These are phyloP conservation scores for Eciton burchellii DNA, from an alignment of 1,140 invertebrate genomes.

Conservation along the genomic window DNA sequence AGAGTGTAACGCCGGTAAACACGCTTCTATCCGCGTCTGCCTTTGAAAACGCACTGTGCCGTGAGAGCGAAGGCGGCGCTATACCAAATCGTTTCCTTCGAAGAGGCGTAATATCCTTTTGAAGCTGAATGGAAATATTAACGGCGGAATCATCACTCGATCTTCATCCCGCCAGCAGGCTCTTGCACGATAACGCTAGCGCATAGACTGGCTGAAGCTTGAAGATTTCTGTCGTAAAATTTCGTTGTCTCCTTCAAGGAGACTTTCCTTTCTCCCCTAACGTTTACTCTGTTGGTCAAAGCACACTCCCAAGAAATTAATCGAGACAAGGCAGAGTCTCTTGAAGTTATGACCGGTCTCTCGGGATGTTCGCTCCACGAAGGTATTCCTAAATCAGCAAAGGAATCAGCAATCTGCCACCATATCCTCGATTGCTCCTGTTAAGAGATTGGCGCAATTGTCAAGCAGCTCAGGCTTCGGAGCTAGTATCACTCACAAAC, in stretches of 20 bases:
- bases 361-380: not conserved
- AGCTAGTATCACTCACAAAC: constrained; percentile 41
- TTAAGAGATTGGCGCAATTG: constrained; percentile 58
- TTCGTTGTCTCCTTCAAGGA: not conserved
- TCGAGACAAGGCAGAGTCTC: not conserved
- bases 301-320: no score
- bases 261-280: not conserved
- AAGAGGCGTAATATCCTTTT: not conserved
- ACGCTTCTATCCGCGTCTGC: constrained; percentile 29
- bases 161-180: not conserved
- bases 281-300: no score
- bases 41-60: constrained; percentile 41
- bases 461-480: constrained; percentile 37
- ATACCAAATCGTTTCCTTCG: constrained; percentile 21
- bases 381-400: constrained; percentile 17
- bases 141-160: not conserved
- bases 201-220: not conserved
- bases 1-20: constrained; percentile 44
- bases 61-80: constrained; percentile 36
- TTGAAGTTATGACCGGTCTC: constrained; percentile 2
- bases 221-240: not conserved
- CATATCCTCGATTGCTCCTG: constrained; percentile 52
- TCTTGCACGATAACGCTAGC: not conserved
- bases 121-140: constrained; percentile 11
- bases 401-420: constrained; percentile 23